Conservation (phyloP, 1,140 invertebrate genomes). For the Drosophila kohkoa region DNA sequence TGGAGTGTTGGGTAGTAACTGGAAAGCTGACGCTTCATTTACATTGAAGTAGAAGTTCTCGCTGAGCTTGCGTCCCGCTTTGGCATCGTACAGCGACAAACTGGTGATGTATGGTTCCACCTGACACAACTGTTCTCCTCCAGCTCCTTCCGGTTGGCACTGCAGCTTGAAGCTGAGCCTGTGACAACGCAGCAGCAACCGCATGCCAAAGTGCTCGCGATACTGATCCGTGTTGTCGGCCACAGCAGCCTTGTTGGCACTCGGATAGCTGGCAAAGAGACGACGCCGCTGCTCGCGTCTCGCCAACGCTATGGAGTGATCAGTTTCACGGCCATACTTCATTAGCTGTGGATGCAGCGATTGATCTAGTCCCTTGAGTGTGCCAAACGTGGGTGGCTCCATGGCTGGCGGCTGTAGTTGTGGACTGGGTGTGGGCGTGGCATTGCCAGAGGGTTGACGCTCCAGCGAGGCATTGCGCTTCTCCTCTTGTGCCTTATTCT, state of each 20-base stretch:
- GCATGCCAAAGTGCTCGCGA: conserved; percentile 93
- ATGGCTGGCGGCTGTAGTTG: conserved; percentile 55
- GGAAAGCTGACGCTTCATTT: conserved; percentile 89
- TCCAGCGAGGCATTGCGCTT: conserved; percentile 88
- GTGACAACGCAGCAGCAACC: conserved; percentile 93
- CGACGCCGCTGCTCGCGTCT: conserved; percentile 91
- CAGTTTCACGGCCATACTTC: conserved; percentile 95
- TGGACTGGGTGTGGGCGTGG: conserved; percentile 58
- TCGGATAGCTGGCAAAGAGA: conserved; percentile 87
- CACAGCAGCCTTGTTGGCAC: conserved; percentile 48
- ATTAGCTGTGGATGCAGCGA: conserved; percentile 94
- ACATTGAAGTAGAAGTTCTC: conserved; percentile 97
- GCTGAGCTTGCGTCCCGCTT: conserved; percentile 93
- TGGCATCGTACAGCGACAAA: conserved; percentile 94
- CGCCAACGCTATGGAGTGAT: conserved; percentile 92
- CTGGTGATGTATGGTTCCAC: conserved; percentile 97
- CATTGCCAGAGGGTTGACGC: conserved; percentile 85
- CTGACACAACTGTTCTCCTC: conserved; percentile 91
- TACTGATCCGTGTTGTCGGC: conserved; percentile 87
- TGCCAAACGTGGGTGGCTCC: conserved; percentile 87
- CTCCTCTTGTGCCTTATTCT: conserved; percentile 91
- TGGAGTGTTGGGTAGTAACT: conserved; percentile 86
- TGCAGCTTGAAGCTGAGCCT: conserved; percentile 88
- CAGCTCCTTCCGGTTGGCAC: conserved; percentile 88
- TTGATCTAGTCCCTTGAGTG: conserved; percentile 93